phyloP scores from a whole-genome alignment of 2,888 invertebrate genomes.

The Catocala sponsa region DNA sequence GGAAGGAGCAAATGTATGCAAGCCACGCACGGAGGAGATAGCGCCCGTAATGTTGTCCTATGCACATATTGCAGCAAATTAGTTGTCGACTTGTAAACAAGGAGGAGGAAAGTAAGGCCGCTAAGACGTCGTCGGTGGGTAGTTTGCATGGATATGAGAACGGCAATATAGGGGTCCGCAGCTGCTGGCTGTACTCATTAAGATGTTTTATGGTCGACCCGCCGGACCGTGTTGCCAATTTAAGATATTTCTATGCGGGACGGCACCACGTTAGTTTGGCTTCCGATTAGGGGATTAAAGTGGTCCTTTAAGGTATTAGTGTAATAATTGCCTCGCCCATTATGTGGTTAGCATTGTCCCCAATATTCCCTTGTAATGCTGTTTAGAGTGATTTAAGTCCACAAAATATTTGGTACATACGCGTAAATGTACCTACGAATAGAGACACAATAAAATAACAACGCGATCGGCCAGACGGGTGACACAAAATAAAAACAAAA shows the following conservation, averaged over 20 bases:
- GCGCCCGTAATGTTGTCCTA: slow-evolving; percentile 86
- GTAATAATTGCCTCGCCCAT: slow-evolving; percentile 84
- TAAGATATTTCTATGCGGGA: slow-evolving; percentile 88
- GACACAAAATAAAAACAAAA: slow-evolving; percentile 58
- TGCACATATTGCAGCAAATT: slow-evolving; percentile 89
- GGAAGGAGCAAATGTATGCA: slow-evolving; percentile 85
- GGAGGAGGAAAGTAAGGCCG: slow-evolving; percentile 83
- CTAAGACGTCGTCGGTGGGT: slow-evolving; percentile 84
- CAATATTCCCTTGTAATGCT: slow-evolving; percentile 54
- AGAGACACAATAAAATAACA: slow-evolving; percentile 33
- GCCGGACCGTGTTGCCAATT: slow-evolving; percentile 87
- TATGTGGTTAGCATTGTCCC: slow-evolving; percentile 79
- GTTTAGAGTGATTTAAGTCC: slow-evolving; percentile 55
- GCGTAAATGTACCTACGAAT: slow-evolving; percentile 12
- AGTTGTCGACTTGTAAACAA: slow-evolving; percentile 88
- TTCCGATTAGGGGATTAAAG: slow-evolving; percentile 87
- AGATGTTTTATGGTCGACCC: slow-evolving; percentile 88
- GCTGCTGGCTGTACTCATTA: slow-evolving; percentile 88
- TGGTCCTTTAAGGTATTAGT: slow-evolving; percentile 86
- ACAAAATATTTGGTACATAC: slow-evolving; percentile 45
- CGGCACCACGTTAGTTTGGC: slow-evolving; percentile 86
- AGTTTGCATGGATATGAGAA: slow-evolving; percentile 89
- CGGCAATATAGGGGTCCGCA: slow-evolving; percentile 86
- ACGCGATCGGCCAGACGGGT: slow-evolving; percentile 32
- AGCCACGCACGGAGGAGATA: slow-evolving; percentile 86